A percentile compares a stretch with the other conserved stretches of the same genome.
Conservation (phyloP, 2,888 invertebrate species). For the Lymantria monacha region DNA sequence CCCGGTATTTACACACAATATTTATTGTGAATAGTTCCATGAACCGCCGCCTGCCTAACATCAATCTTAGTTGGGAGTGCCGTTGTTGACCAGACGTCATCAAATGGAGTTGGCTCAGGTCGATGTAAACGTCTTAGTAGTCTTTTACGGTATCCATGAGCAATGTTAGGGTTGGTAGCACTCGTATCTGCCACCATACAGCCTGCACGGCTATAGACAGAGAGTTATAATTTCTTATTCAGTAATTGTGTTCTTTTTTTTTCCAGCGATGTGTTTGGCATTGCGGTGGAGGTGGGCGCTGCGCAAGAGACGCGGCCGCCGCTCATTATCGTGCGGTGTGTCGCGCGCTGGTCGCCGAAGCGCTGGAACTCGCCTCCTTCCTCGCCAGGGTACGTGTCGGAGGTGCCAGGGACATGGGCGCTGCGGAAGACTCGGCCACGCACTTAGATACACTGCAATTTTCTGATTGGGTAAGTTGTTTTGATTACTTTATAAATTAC, state of each 20-base stretch:
- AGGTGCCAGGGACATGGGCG: constrained; percentile 85
- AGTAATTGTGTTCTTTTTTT: neutral
- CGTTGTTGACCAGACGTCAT: too few species aligned
- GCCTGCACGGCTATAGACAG: too few species aligned
- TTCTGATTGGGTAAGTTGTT: constrained; percentile 91
- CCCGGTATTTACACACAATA: too few species aligned
- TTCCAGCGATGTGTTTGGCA: constrained; percentile 73
- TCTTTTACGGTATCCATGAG: too few species aligned
- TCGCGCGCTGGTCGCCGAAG: constrained; percentile 95
- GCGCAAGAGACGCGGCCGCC: constrained; percentile 84
- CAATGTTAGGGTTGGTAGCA: too few species aligned
- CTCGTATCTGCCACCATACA: too few species aligned
- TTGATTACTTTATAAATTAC: neutral
- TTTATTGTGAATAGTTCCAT: too few species aligned
- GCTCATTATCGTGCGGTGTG: constrained; percentile 95
- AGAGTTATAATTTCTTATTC: neutral
- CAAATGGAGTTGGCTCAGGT: too few species aligned
- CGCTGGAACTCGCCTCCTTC: constrained; percentile 94
- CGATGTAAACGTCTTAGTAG: too few species aligned
- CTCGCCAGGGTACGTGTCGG: constrained; percentile 89
- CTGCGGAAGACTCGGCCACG: constrained; percentile 85
- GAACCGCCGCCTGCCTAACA: too few species aligned
- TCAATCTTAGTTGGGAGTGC: too few species aligned
- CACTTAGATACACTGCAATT: constrained; percentile 92
- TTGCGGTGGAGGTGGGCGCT: constrained; percentile 69